A percentile compares a stretch with the other conserved stretches of the same genome.
These are phyloP conservation scores for Philopedon plagiatum DNA, from an alignment of 2,888 invertebrate species.

Conservation along the genomic window DNA sequence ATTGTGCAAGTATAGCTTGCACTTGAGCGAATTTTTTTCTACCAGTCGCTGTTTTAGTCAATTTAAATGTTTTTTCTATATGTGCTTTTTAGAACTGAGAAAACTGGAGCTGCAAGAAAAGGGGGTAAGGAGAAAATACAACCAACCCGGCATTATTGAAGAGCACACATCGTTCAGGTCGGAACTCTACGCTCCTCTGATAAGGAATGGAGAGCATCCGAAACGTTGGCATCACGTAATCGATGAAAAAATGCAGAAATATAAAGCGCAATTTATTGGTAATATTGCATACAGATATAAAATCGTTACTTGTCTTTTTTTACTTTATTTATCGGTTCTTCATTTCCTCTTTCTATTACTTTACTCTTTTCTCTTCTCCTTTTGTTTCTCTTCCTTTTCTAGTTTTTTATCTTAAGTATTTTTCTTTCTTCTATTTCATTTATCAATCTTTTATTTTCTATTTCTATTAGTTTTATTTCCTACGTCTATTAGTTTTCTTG, in stretches of 20 bases:
- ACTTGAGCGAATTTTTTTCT: too few species aligned
- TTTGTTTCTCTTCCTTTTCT: too few species aligned
- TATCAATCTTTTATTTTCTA: too few species aligned
- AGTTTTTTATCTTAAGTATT: too few species aligned
- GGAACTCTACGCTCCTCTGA: constrained; percentile 76
- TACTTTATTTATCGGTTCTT: too few species aligned
- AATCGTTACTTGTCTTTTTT: too few species aligned
- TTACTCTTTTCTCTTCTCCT: too few species aligned
- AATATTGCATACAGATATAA: constrained; percentile 34
- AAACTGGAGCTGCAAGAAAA: constrained; percentile 69
- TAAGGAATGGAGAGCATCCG: constrained; percentile 78
- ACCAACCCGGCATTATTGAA: constrained; percentile 68
- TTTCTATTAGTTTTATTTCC: too few species aligned
- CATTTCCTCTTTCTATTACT: too few species aligned
- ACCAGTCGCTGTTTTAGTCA: constrained; percentile 8
- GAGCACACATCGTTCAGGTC: constrained; percentile 74
- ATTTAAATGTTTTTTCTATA: background rate
- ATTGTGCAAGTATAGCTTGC: too few species aligned
- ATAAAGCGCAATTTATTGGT: constrained; percentile 64
- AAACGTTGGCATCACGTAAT: constrained; percentile 74
- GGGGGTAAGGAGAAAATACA: constrained; percentile 66
- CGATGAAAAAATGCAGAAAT: constrained; percentile 61
- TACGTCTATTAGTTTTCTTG: too few species aligned
- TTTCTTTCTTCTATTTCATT: too few species aligned
- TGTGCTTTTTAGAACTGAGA: constrained; percentile 66